Base-by-base conservation (phyloP, 2,797 vertebrate species). In the Urosaurus nigricauda region DNA sequence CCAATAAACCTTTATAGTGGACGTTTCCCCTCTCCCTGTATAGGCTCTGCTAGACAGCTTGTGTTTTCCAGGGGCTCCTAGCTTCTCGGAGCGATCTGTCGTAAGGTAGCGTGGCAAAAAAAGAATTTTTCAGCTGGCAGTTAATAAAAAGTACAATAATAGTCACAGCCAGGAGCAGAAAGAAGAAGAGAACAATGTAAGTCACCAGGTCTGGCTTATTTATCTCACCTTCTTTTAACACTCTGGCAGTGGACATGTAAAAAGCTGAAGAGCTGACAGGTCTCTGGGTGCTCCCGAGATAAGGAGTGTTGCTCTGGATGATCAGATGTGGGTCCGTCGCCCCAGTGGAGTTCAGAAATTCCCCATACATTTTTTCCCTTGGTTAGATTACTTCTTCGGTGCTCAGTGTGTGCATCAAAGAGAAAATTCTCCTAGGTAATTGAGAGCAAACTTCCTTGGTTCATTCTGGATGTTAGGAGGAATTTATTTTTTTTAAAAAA, bases 101-200 rank as follows among this genome's bases (percentile, higher is more conserved):
- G 68, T 99, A 99, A 96, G 98, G 98, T 96, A 99, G 98, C 92
- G 98, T 98, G 75, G 98, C 98, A 93, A 99, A 99, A 95, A 99
- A 99, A 93, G 99, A 99, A 96, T 98, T 98, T 96, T 98, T 98
- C 92, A 99, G 98, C 97, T 99, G 99, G 91, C 98, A 99, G 97
- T 99, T 99, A 93, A 99, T 99, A 97, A 99, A 99, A 95, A 99
- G 98, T 85, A 99, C 98, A 78, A 99, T 99, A 83, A 99, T 97
- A 40, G 98, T 97, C 96, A 99, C 98, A 82, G 98, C 95, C 88
- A 99, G 95, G 94, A 99, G 98, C 90, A 99, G 97, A 92, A 99
- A 96, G 83, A 99, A 98, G 97, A 99, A 99, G 92, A 99, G 98
- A 91, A 98, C 97, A 86, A 99, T 96, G 94, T 99, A 99, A 91